These are phyloP conservation scores for Anthopleura xanthogrammica DNA, from an alignment of 92 coral and sea anemone species.

Conservation along the genomic window DNA sequence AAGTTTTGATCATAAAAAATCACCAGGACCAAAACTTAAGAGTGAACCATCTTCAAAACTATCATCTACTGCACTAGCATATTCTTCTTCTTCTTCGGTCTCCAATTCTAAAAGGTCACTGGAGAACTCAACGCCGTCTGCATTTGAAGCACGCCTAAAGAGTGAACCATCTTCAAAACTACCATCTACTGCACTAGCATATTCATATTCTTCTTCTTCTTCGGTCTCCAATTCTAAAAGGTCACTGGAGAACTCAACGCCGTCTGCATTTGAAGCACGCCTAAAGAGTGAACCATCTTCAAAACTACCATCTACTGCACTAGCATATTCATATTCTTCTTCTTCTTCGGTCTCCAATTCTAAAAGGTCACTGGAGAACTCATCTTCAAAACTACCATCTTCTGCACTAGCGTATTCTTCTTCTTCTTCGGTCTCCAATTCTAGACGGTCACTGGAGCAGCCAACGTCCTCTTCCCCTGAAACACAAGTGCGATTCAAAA, in stretches of 20 bases:
- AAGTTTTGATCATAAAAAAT: neutral
- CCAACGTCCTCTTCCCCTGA: neutral
- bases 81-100: neutral
- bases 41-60: neutral
- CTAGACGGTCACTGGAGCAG: neutral
- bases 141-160: neutral
- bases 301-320: neutral
- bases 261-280: too few relatives aligned
- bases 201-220: neutral
- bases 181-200: neutral
- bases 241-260: neutral
- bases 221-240: neutral
- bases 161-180: neutral
- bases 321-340: neutral
- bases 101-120: neutral
- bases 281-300: neutral
- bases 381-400: neutral
- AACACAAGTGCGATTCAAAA: constrained; percentile 9
- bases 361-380: neutral
- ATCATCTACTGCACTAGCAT: neutral
- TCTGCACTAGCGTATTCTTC: too few relatives aligned
- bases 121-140: neutral
- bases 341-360: neutral
- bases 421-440: neutral
- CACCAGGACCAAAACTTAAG: neutral